Evolutionary conservation across 2,888 invertebrate species (phyloP).

Genomic region (Margaritifera margaritifera): DNA sequence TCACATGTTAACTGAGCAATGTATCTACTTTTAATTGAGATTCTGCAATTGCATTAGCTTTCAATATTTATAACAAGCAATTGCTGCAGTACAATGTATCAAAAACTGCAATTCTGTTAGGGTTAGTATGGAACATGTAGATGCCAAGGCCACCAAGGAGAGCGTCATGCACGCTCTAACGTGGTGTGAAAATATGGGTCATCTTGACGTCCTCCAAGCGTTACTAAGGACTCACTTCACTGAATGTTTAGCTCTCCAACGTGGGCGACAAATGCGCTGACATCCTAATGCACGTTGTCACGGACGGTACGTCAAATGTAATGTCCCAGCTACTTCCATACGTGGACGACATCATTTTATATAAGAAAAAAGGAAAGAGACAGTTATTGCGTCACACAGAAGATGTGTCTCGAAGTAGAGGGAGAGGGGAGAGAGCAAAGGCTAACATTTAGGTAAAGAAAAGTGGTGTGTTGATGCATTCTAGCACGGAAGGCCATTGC

Average conservation of each 20-base stretch:
- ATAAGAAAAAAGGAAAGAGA: slow-evolving; percentile 7
- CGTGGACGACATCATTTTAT: slow-evolving; percentile 22
- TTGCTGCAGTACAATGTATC: too few species aligned
- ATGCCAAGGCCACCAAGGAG: slow-evolving; percentile 27
- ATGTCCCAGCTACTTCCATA: slow-evolving; percentile 21
- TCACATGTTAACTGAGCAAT: too few species aligned
- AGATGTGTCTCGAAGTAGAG: slow-evolving; percentile 31
- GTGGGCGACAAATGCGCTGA: slow-evolving; percentile 14
- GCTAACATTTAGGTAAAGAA: slow-evolving; percentile 17
- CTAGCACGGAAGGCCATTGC: slow-evolving; percentile 33
- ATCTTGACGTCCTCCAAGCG: slow-evolving; percentile 19
- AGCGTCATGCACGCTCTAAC: slow-evolving; percentile 31
- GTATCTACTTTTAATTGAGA: too few species aligned
- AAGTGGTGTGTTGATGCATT: slow-evolving; percentile 29
- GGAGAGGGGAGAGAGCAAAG: slow-evolving; percentile 10
- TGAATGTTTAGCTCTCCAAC: slow-evolving; percentile 16
- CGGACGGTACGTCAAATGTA: slow-evolving; percentile 12
- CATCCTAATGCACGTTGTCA: slow-evolving; percentile 18
- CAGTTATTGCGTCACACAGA: slow-evolving; percentile 27
- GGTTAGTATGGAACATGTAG: slow-evolving; percentile 32
- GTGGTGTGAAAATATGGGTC: slow-evolving; percentile 28
- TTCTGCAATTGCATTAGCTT: too few species aligned
- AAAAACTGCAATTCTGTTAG: too few species aligned
- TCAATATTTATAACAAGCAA: too few species aligned
- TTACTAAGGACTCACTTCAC: slow-evolving; percentile 25